These are phyloP conservation scores for Anthoptus insignis DNA, from an alignment of 2,888 invertebrate species.

Conservation along the genomic window DNA sequence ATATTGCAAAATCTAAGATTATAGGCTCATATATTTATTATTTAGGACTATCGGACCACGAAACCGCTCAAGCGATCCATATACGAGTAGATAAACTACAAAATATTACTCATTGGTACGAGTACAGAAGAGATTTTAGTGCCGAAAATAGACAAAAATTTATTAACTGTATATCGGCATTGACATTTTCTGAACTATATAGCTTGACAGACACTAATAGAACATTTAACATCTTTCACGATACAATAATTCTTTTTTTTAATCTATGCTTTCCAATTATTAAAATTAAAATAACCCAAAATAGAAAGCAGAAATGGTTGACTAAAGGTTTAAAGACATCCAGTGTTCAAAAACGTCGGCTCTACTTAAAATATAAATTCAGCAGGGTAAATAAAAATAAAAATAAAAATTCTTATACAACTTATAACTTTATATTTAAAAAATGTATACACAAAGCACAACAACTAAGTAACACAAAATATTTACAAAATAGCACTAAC, in stretches of 20 bases:
- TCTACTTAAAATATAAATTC: background rate
- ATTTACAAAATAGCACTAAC: slow-evolving; percentile 3
- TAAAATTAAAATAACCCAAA: slow-evolving; percentile 6
- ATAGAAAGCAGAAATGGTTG: slow-evolving; percentile 11
- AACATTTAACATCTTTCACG: slow-evolving; percentile 14
- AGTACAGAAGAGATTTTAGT: slow-evolving; percentile 10
- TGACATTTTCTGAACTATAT: slow-evolving; percentile 16
- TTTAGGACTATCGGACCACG: slow-evolving; percentile 27
- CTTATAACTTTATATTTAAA: background rate
- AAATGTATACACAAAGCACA: background rate
- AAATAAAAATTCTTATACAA: background rate
- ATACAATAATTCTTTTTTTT: slow-evolving; percentile 8
- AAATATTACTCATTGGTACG: slow-evolving; percentile 2
- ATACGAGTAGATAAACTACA: background rate
- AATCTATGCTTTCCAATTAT: slow-evolving; percentile 18
- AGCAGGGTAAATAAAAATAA: background rate
- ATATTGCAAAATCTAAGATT: background rate
- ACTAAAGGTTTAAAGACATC: slow-evolving; percentile 2
- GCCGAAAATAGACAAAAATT: slow-evolving; percentile 13
- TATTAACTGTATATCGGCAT: background rate
- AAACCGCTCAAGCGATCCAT: slow-evolving; percentile 20
- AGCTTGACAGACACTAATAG: background rate
- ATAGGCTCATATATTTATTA: background rate
- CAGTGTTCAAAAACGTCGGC: background rate
- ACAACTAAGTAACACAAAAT: slow-evolving; percentile 5